phyloP scores from a whole-genome alignment of 1,140 invertebrate species.

The Drosophila virilis region DNA sequence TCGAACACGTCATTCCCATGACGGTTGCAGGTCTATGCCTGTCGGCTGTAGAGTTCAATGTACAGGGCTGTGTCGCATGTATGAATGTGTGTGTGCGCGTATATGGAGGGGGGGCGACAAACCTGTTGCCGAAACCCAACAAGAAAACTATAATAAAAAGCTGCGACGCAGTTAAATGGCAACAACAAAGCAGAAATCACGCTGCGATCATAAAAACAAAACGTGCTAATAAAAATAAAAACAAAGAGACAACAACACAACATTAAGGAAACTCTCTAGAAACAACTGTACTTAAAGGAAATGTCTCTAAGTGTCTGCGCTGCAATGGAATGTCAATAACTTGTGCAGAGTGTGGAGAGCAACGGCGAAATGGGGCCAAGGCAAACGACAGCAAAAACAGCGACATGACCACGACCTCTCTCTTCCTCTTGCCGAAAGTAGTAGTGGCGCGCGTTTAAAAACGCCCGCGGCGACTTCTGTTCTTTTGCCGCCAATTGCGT shows the following conservation, averaged over 20 bases:
- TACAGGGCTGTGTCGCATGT: conserved; percentile 40
- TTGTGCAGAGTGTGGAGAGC: conserved; percentile 35
- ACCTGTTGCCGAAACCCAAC: conserved; percentile 70
- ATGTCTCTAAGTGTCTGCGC: conserved; percentile 5
- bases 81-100: conserved; percentile 1
- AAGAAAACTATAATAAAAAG: conserved; percentile 63
- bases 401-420: conserved; percentile 19
- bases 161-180: conserved; percentile 69
- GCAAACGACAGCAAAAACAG: conserved; percentile 52
- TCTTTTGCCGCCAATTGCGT: conserved; percentile 50
- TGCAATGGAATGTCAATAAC: conserved; percentile 42
- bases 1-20: conserved; percentile 65
- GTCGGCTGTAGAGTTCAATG: conserved; percentile 60
- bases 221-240: conserved; percentile 77
- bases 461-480: conserved; percentile 63
- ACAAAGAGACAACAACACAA: conserved; percentile 25
- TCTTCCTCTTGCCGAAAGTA: conserved; percentile 35
- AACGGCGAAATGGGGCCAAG: conserved; percentile 69
- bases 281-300: conserved; percentile 12
- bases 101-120: conserved; percentile 57
- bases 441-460: conserved; percentile 31
- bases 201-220: conserved; percentile 75
- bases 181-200: conserved; percentile 68
- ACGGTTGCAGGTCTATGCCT: conserved; percentile 14
- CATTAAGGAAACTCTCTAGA: conserved; percentile 29